A percentile compares a stretch with the other conserved stretches of the same genome.
Evolutionary conservation across 2,113 vertebrate genomes (phyloP).

Genomic region (Chlamydotis undulata): DNA sequence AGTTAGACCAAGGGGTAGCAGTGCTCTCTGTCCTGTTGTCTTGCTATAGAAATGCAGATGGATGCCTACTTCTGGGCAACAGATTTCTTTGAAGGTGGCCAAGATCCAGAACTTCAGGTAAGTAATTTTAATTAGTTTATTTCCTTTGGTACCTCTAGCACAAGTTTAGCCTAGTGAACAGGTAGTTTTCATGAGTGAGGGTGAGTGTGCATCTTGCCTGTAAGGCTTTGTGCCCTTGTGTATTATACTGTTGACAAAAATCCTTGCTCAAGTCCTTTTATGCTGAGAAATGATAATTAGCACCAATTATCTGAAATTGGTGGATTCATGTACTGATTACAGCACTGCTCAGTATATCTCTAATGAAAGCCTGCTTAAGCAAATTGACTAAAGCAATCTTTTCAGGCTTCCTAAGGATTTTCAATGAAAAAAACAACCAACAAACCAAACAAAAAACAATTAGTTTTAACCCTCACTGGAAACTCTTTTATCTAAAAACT

Average conservation of each 20-base stretch:
- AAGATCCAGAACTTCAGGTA: background rate
- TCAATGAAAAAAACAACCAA: background rate
- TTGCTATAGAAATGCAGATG: background rate
- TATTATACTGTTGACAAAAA: background rate
- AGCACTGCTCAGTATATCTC: background rate
- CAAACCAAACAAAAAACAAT: background rate
- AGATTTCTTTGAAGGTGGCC: background rate
- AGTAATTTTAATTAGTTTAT: background rate
- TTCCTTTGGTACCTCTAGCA: background rate
- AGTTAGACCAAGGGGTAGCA: background rate
- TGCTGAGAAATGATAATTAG: constrained; percentile 40
- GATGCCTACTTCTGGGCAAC: background rate
- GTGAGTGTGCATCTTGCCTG: background rate
- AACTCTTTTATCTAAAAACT: constrained; percentile 7
- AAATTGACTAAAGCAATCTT: constrained; percentile 49
- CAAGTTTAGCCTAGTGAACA: background rate
- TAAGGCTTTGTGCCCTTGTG: rapidly evolving
- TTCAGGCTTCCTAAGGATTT: background rate
- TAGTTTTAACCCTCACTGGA: background rate
- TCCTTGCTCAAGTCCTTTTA: constrained; percentile 1
- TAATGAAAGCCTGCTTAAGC: constrained; percentile 37
- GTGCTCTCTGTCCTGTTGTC: background rate
- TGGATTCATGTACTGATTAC: constrained; percentile 50
- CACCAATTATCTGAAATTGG: constrained; percentile 50
- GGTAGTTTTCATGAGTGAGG: background rate